Conservation (phyloP, 1,140 invertebrate genomes). For the Callitettix versicolor region DNA sequence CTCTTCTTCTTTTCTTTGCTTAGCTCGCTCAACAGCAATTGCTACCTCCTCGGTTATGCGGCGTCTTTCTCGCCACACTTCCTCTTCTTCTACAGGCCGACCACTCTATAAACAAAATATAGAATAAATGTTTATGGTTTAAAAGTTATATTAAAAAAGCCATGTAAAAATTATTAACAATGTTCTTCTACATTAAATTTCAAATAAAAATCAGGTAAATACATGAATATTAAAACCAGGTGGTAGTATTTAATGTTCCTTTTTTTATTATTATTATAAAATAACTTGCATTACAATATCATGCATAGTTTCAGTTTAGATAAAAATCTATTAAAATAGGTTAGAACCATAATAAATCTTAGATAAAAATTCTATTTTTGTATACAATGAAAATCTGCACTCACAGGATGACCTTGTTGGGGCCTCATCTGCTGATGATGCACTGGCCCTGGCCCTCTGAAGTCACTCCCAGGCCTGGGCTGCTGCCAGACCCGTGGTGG, state of each 20-base stretch:
- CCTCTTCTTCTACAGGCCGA: slow-evolving; percentile 51
- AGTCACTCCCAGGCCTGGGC: neutral
- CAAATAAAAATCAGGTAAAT: neutral
- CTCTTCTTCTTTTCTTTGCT: slow-evolving; percentile 68
- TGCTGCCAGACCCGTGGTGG: slow-evolving; percentile 4
- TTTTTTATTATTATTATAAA: no score
- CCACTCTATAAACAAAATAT: slow-evolving; percentile 6
- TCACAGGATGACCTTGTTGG: slow-evolving; percentile 9
- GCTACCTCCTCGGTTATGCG: slow-evolving; percentile 56
- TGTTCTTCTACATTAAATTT: neutral
- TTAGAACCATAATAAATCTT: no score
- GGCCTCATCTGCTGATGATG: neutral
- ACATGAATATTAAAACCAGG: neutral
- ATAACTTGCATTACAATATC: no score
- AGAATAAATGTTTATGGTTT: no score
- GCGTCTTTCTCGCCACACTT: slow-evolving; percentile 57
- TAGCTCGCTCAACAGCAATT: slow-evolving; percentile 59
- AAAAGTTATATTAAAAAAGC: no score
- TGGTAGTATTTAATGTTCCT: no score
- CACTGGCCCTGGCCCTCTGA: slow-evolving; percentile 6
- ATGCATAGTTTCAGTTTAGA: no score
- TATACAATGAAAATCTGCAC: no score
- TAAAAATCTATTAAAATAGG: no score
- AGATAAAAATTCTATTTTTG: no score
- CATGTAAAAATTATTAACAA: neutral